Conservation (phyloP, 2,888 invertebrate species). For the Hipparchia sbordonii region DNA sequence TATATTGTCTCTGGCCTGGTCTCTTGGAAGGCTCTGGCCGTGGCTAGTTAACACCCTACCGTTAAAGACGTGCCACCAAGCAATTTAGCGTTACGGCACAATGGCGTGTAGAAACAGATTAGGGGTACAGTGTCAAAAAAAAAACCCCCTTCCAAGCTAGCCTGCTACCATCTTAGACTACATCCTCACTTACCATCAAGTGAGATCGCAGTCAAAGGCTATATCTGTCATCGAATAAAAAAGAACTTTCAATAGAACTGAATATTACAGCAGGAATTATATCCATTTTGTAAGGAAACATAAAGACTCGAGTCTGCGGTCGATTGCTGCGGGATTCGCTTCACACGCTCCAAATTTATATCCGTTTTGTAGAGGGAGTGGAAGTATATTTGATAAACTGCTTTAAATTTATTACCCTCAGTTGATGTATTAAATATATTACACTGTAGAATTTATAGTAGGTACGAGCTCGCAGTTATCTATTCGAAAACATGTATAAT, state of each 20-base stretch:
- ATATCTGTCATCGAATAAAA: too few relatives aligned
- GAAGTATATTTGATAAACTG: slow-evolving; percentile 23
- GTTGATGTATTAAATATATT: slow-evolving; percentile 4
- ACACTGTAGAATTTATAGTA: not conserved
- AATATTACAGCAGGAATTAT: slow-evolving; percentile 15
- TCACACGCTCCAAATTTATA: slow-evolving; percentile 16
- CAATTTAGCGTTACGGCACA: too few relatives aligned
- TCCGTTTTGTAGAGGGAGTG: slow-evolving; percentile 14
- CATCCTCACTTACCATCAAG: too few relatives aligned
- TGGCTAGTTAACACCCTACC: too few relatives aligned
- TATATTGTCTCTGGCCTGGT: too few relatives aligned
- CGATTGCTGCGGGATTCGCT: slow-evolving; percentile 6
- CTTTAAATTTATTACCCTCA: slow-evolving; percentile 14
- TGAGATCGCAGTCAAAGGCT: too few relatives aligned
- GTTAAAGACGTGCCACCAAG: too few relatives aligned
- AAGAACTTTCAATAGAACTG: not conserved
- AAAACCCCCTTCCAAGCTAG: too few relatives aligned
- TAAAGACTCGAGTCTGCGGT: slow-evolving; percentile 20
- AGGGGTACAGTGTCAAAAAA: too few relatives aligned
- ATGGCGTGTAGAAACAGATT: too few relatives aligned
- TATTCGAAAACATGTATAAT: not conserved
- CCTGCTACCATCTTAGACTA: too few relatives aligned
- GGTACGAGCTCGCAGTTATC: not conserved
- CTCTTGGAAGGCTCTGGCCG: too few relatives aligned
- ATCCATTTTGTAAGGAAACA: slow-evolving; percentile 16